A percentile compares a stretch with the other conserved stretches of the same genome.
Conservation (phyloP, 2,113 vertebrate genomes). For the Cololabis saira region DNA sequence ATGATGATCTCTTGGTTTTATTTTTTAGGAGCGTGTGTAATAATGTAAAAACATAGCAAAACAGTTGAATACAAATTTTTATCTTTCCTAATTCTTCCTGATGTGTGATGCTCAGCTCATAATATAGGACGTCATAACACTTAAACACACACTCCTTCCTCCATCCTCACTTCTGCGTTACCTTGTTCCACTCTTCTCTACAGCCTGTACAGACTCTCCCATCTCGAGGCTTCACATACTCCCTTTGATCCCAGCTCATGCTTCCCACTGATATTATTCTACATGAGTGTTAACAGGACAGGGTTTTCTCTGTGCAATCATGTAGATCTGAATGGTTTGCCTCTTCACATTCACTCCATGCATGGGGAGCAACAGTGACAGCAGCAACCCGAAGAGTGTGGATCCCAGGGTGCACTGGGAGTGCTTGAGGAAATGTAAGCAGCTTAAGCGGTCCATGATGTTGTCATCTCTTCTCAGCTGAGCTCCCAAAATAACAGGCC, state of each 20-base stretch:
- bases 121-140: not conserved
- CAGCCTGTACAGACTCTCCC: conserved; percentile 17
- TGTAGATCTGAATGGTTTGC: conserved; percentile 16
- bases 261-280: conserved; percentile 18
- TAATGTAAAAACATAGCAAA: too few species aligned
- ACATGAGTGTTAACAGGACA: not conserved
- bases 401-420: conserved; percentile 67
- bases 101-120: not conserved
- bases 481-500: conserved; percentile 80
- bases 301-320: not conserved
- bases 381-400: conserved; percentile 44
- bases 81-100: too few species aligned
- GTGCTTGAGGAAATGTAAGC: conserved; percentile 78
- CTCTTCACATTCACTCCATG: conserved; percentile 28
- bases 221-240: conserved; percentile 28
- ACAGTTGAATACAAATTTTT: too few species aligned
- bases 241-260: conserved; percentile 8
- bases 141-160: not conserved
- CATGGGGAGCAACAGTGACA: conserved; percentile 45
- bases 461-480: conserved; percentile 77
- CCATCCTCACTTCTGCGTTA: not conserved
- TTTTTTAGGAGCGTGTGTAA: too few species aligned
- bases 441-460: conserved; percentile 76
- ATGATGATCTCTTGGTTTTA: too few species aligned
- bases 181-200: not conserved